These are phyloP conservation scores for Pachycephus smyrnensis DNA, from an alignment of 2,888 invertebrate species.

Conservation along the genomic window DNA sequence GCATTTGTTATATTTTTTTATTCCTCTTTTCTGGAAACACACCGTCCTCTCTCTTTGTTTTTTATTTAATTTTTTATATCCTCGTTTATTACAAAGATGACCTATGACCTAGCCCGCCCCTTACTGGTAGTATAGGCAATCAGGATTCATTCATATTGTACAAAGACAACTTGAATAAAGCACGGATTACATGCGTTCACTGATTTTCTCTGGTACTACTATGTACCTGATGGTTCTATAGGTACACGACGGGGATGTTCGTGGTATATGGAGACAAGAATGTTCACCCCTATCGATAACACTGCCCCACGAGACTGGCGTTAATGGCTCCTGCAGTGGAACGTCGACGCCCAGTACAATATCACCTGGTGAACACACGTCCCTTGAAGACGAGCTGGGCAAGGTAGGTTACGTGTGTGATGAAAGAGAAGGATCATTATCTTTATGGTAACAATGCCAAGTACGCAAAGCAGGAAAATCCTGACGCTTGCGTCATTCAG, in stretches of 20 bases:
- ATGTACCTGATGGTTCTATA: slow-evolving; percentile 24
- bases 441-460: not conserved
- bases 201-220: slow-evolving; percentile 13
- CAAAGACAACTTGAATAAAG: not conserved
- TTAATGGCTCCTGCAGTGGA: slow-evolving; percentile 63
- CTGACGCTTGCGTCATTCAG: not conserved
- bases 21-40: not conserved
- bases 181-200: slow-evolving; percentile 1
- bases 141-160: not conserved
- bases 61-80: not conserved
- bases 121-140: not conserved
- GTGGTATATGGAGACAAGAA: slow-evolving; percentile 58
- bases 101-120: not conserved
- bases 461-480: not conserved
- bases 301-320: slow-evolving; percentile 53
- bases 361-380: slow-evolving; percentile 66
- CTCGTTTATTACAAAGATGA: not conserved
- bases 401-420: slow-evolving; percentile 43
- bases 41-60: not conserved
- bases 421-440: not conserved
- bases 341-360: slow-evolving; percentile 68
- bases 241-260: slow-evolving; percentile 55
- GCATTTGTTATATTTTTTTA: not conserved
- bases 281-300: slow-evolving; percentile 62
- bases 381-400: slow-evolving; percentile 62